Conservation (phyloP, 1,140 invertebrate genomes). For the Oppia nitens region DNA sequence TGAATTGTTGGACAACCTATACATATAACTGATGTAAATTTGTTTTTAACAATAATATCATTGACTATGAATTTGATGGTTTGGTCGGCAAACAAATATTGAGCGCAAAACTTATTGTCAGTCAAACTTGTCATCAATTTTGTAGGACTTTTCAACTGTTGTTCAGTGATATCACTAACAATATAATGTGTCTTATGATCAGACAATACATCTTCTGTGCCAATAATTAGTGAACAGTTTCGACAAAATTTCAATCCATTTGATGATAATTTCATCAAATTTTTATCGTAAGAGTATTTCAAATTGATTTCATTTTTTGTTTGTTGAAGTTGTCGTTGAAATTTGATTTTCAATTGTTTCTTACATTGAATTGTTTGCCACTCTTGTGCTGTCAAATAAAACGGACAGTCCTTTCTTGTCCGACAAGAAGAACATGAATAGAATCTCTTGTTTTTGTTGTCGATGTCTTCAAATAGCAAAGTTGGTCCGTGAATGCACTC, state of each 20-base stretch:
- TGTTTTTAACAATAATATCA: not conserved
- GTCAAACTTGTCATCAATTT: not conserved
- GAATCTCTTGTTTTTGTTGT: not conserved
- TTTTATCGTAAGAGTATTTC: not conserved
- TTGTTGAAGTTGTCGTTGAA: not conserved
- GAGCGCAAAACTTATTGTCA: conserved; percentile 1
- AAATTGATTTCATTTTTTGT: not conserved
- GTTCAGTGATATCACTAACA: not conserved
- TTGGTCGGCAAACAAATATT: conserved; percentile 6
- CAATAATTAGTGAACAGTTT: not conserved
- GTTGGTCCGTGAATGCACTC: not conserved
- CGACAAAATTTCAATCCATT: not conserved
- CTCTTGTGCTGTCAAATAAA: not conserved
- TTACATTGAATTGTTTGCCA: no score
- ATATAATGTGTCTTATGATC: not conserved
- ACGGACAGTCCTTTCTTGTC: not conserved
- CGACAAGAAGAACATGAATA: not conserved
- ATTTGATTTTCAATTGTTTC: not conserved
- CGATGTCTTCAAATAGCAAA: not conserved
- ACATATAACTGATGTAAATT: conserved; percentile 7
- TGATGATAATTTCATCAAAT: not conserved
- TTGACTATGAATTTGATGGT: conserved; percentile 8
- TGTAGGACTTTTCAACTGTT: not conserved
- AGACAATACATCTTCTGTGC: not conserved
- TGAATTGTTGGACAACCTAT: conserved; percentile 18